phyloP scores from a whole-genome alignment of 2,888 invertebrate species.

The Cyclophora albipunctata region DNA sequence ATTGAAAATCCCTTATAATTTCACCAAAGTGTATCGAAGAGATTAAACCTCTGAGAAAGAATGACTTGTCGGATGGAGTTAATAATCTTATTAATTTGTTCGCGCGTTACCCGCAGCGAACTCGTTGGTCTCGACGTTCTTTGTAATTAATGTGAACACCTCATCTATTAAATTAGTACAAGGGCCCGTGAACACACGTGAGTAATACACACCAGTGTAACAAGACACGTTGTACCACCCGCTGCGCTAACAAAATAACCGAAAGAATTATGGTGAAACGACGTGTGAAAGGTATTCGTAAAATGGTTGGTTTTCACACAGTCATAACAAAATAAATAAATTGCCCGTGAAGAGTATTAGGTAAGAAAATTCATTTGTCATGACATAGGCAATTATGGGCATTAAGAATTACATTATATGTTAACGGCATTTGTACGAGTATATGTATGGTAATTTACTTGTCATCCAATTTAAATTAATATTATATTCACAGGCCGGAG shows the following conservation, averaged over 20 bases:
- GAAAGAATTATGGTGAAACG: slow-evolving; percentile 1
- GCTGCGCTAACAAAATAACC: slow-evolving; percentile 7
- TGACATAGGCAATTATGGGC: slow-evolving; percentile 12
- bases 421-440: slow-evolving; percentile 9
- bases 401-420: slow-evolving; percentile 25
- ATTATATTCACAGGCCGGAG: too few species aligned
- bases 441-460: slow-evolving; percentile 14
- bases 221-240: slow-evolving; percentile 30
- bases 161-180: slow-evolving; percentile 73
- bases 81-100: slow-evolving; percentile 73
- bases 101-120: slow-evolving; percentile 52
- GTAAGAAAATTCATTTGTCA: slow-evolving; percentile 71
- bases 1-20: slow-evolving; percentile 7
- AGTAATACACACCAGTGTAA: slow-evolving; percentile 38
- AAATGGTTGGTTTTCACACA: slow-evolving; percentile 40
- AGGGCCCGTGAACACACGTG: slow-evolving; percentile 62
- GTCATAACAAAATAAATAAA: slow-evolving; percentile 67
- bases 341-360: slow-evolving; percentile 66
- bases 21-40: slow-evolving; percentile 9
- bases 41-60: slow-evolving; percentile 38
- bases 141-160: slow-evolving; percentile 74
- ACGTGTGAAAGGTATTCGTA: slow-evolving; percentile 26
- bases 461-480: neutral
- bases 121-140: slow-evolving; percentile 66
- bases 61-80: slow-evolving; percentile 71